These are phyloP conservation scores for Drosophila maculinotata DNA, from an alignment of 2,888 invertebrate genomes.

Conservation along the genomic window DNA sequence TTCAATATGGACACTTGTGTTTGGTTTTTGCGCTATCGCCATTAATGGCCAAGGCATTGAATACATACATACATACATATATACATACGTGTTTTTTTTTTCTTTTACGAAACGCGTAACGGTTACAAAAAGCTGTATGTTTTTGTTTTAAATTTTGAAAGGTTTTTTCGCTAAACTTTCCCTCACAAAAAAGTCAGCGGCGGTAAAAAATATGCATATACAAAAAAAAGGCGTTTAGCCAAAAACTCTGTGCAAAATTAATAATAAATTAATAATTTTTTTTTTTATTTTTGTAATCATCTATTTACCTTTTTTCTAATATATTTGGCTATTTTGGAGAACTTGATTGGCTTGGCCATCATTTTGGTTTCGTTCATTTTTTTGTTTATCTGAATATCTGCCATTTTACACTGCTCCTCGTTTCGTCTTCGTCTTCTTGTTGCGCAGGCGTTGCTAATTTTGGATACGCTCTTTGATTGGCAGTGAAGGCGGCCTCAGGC, in stretches of 20 bases:
- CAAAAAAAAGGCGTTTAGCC: conserved; percentile 5
- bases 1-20: conserved; percentile 56
- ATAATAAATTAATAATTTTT: conserved; percentile 20
- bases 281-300: background rate
- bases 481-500: conserved; percentile 18
- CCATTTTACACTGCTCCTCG: conserved; percentile 19
- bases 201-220: background rate
- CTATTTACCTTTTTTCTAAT: conserved; percentile 84
- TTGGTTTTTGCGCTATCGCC: conserved; percentile 11
- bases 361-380: conserved; percentile 66
- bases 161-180: conserved; percentile 53
- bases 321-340: conserved; percentile 84
- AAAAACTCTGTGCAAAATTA: conserved; percentile 16
- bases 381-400: conserved; percentile 32
- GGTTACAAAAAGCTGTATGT: conserved; percentile 50
- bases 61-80: conserved; percentile 40
- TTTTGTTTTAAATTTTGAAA: conserved; percentile 1
- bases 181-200: conserved; percentile 39
- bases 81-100: too few relatives aligned
- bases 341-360: conserved; percentile 83
- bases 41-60: conserved; percentile 75
- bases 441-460: conserved; percentile 66
- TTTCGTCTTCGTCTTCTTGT: conserved; percentile 14
- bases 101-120: conserved; percentile 44
- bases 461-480: conserved; percentile 50